Evolutionary conservation across 2,113 vertebrate species (phyloP).

Genomic region (Rhinopithecus roxellana): DNA sequence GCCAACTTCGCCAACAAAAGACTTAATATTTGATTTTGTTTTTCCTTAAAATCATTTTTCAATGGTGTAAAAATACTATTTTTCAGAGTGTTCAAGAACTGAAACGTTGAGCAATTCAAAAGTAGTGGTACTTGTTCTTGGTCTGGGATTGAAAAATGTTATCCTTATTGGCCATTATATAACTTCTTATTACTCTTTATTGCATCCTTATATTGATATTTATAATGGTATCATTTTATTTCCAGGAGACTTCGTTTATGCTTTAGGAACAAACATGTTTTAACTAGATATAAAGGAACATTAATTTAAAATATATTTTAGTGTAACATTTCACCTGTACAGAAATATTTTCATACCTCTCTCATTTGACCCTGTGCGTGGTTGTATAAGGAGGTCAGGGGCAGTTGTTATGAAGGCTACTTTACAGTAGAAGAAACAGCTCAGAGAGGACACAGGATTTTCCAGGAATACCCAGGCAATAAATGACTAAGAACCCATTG

Average conservation of each 20-base stretch:
- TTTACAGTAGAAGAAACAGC: not conserved
- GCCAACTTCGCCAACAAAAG: not conserved
- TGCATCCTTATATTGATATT: not conserved
- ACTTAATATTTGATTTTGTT: not conserved
- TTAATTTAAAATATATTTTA: not conserved
- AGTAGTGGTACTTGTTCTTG: not conserved
- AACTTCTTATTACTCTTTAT: not conserved
- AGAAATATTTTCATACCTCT: not conserved
- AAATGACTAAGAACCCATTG: not conserved
- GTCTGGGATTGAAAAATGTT: not conserved
- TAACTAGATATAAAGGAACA: not conserved
- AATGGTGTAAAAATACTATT: not conserved
- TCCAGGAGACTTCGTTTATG: not conserved
- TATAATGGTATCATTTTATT: not conserved
- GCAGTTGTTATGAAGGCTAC: not conserved
- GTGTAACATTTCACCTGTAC: not conserved
- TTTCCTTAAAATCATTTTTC: not conserved
- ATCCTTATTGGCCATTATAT: not conserved
- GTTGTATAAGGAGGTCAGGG: not conserved
- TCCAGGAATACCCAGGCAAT: not conserved
- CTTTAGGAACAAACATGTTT: not conserved
- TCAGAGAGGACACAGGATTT: not conserved
- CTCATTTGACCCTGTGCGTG: not conserved
- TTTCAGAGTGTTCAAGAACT: not conserved
- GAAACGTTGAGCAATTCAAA: not conserved